These are phyloP conservation scores for Ormyrus rosae DNA, from an alignment of 2,888 invertebrate genomes.

Conservation along the genomic window DNA sequence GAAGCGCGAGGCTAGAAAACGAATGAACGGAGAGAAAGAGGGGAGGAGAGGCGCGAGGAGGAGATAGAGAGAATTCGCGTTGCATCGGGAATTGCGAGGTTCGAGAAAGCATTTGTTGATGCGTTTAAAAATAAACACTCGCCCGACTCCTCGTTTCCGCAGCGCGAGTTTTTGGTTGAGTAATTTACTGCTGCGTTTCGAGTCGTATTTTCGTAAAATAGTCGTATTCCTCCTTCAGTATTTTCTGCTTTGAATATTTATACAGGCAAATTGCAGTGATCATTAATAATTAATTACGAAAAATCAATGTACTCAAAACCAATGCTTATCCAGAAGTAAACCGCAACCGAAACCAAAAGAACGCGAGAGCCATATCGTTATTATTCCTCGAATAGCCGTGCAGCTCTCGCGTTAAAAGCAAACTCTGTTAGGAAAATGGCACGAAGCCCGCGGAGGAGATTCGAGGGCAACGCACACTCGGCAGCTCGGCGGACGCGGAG, in stretches of 20 bases:
- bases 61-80: conserved; percentile 6
- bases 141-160: no score
- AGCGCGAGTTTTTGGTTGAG: not conserved
- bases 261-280: no score
- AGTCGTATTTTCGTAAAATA: not conserved
- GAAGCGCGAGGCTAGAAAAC: conserved; percentile 23
- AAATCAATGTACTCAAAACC: no score
- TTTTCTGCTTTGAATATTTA: no score
- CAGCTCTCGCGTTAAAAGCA: not conserved
- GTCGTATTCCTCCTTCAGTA: no score
- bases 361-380: not conserved
- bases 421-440: conserved; percentile 5
- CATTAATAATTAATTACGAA: no score
- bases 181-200: not conserved
- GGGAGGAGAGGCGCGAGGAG: not conserved
- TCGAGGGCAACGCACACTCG: not conserved
- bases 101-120: no score
- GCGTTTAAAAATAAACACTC: not conserved
- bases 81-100: not conserved
- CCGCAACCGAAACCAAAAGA: not conserved
- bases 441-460: not conserved
- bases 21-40: not conserved
- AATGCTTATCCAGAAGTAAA: no score
- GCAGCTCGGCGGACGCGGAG: not conserved
- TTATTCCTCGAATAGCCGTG: not conserved